Evolutionary conservation across 37 sponge, comb jelly and placozoan species (phyloP).

Genomic region (Bolinopsis microptera): DNA sequence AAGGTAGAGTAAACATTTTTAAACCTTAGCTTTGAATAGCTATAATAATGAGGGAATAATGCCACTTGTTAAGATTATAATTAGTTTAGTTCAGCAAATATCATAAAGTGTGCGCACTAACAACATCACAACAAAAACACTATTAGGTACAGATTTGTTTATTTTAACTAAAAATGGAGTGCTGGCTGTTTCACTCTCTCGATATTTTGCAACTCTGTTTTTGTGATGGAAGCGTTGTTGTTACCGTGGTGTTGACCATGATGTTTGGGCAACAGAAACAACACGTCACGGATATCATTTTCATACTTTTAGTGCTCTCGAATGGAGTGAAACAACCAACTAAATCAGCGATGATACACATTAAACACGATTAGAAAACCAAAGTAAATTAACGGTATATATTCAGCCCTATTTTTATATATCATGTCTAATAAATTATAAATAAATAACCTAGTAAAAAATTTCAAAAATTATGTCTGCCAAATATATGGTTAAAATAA

Average conservation of each 20-base stretch:
- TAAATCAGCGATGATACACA: background rate
- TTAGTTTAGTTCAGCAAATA: background rate
- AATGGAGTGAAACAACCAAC: background rate
- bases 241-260: no score
- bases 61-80: no score
- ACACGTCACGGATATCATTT: no score
- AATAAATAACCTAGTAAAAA: constrained; percentile 63
- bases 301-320: no score
- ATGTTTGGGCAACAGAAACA: no score
- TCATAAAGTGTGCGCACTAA: background rate
- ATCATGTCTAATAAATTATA: constrained; percentile 27
- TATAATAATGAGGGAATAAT: no score
- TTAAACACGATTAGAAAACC: constrained; percentile 49
- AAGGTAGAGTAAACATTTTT: no score
- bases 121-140: background rate
- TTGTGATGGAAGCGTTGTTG: no score
- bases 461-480: constrained; percentile 63
- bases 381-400: background rate
- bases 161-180: constrained; percentile 59
- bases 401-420: constrained; percentile 9
- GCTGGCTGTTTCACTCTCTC: background rate
- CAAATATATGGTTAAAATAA: constrained; percentile 5
- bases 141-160: constrained; percentile 63
- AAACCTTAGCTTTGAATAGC: no score
- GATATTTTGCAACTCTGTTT: no score